Evolutionary conservation across 2,113 vertebrate species (phyloP), one percentile per base, ranked within the genome.

Genomic region (Eudorcas thomsonii): DNA sequence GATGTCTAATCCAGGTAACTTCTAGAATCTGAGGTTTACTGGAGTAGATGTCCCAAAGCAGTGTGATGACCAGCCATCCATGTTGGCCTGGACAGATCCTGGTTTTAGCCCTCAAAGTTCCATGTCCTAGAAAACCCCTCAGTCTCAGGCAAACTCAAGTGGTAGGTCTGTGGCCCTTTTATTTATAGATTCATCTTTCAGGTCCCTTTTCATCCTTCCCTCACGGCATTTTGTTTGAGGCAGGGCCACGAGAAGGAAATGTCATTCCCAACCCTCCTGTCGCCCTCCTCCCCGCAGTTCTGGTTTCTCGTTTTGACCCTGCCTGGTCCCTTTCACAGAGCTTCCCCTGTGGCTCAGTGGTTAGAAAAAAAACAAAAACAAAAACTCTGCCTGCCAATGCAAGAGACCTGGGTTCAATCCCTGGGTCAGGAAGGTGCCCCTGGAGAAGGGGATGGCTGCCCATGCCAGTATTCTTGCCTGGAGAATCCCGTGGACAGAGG

Each of bases 1-100:
- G 81, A 52, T 57, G 67, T 88, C 80, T 84, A 87, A 62, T 94
- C 84, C 78, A 39, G 80, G 43, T 25, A 16, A 84, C 88, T 82
- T 89, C 0, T 0, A 3, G 28, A 6, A 6, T 91, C 33, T 95
- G 81, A 96, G 54, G 81, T 93, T 96, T 80, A 93, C 62, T 28
- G n/a, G 30, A 9, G 25, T 33, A 17, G 36, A 4, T 21, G 26
- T 89, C 45, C 13, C 50, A 16, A 67, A 26, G 36, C 36, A 26
- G 17, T 28, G 7, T 62, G 28, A 13, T n/a, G 62, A 64, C 15
- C 39, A 15, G 2, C 2, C 25, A 21, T 33, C 59, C 90, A 39
- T 4, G 17, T 25, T 90, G 85, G 43, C 43, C 36, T 36, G 77
- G 19, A 11, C 26, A 7, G 6, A 0, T 33, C 59, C 33, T 9